Conservation (phyloP, 2,888 invertebrate species). For the Epinotia brunnichana region DNA sequence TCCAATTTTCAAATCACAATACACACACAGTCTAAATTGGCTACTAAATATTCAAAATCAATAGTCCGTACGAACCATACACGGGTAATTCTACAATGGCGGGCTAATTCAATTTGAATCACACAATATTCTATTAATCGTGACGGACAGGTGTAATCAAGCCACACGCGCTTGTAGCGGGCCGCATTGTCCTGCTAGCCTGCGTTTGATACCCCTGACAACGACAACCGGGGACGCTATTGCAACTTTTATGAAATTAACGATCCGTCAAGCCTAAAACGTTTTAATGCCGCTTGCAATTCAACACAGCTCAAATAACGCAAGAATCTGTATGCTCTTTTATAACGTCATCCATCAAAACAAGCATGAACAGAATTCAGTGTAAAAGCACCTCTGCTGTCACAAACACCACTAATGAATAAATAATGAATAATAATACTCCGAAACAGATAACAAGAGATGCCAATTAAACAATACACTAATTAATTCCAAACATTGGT, state of each 20-base stretch:
- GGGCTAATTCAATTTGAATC: conserved; percentile 80
- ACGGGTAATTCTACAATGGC: conserved; percentile 75
- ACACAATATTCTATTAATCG: conserved; percentile 82
- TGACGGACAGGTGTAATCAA: conserved; percentile 83
- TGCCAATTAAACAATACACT: conserved; percentile 84
- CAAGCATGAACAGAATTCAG: conserved; percentile 51
- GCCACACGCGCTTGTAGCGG: conserved; percentile 58
- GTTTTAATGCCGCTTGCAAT: conserved; percentile 25
- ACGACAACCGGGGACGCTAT: conserved; percentile 48
- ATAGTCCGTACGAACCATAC: conserved; percentile 73
- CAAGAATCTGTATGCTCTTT: conserved; percentile 4
- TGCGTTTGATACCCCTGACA: conserved; percentile 55
- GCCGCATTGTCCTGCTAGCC: conserved; percentile 58
- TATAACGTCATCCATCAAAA: conserved; percentile 32
- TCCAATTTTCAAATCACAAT: conserved; percentile 46
- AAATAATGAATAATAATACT: conserved; percentile 83
- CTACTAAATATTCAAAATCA: conserved; percentile 80
- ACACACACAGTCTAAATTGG: conserved; percentile 73
- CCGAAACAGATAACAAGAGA: conserved; percentile 84
- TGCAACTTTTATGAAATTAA: conserved; percentile 46
- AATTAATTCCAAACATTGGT: conserved; percentile 84
- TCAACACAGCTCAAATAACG: conserved; percentile 7
- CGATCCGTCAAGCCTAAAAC: conserved; percentile 43
- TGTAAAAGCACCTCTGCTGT: conserved; percentile 64
- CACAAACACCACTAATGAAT: conserved; percentile 82